These are phyloP conservation scores for Meloidogyne exigua DNA, from an alignment of 1,140 invertebrate genomes.

Conservation along the genomic window DNA sequence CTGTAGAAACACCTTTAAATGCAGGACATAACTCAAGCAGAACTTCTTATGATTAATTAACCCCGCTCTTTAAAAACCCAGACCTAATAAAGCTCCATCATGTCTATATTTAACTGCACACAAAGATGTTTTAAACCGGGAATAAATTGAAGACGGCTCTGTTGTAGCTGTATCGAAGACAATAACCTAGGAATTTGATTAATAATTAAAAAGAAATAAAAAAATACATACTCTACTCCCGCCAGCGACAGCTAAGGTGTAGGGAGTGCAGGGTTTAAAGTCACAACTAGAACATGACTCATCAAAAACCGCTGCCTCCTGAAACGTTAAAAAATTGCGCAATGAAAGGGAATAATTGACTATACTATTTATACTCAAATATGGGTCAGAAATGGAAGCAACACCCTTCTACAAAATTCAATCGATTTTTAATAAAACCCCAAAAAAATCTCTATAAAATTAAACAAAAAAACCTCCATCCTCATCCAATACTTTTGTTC, in stretches of 20 bases:
- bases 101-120: conserved; percentile 46
- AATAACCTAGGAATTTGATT: conserved; percentile 26
- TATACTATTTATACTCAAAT: too few relatives aligned
- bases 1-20: conserved; percentile 71
- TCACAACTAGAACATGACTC: conserved; percentile 48
- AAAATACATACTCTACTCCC: conserved; percentile 28
- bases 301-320: conserved; percentile 61
- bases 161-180: conserved; percentile 45
- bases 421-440: background rate
- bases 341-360: too few relatives aligned
- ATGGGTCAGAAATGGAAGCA: too few relatives aligned
- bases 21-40: background rate
- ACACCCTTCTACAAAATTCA: background rate
- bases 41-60: background rate
- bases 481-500: conserved; percentile 56
- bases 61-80: conserved; percentile 4
- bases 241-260: conserved; percentile 50
- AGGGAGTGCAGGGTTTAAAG: conserved; percentile 49
- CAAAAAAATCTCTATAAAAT: background rate
- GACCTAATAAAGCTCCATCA: conserved; percentile 63
- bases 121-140: conserved; percentile 41
- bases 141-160: conserved; percentile 47
- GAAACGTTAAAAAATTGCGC: conserved; percentile 21
- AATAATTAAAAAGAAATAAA: background rate
- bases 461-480: conserved; percentile 44